Percentiles rank a stretch among this genome's conserved stretches.
Evolutionary conservation across 53 echinoderm and acorn worm species (phyloP).

Genomic region (Temnopleurus reevesii): DNA sequence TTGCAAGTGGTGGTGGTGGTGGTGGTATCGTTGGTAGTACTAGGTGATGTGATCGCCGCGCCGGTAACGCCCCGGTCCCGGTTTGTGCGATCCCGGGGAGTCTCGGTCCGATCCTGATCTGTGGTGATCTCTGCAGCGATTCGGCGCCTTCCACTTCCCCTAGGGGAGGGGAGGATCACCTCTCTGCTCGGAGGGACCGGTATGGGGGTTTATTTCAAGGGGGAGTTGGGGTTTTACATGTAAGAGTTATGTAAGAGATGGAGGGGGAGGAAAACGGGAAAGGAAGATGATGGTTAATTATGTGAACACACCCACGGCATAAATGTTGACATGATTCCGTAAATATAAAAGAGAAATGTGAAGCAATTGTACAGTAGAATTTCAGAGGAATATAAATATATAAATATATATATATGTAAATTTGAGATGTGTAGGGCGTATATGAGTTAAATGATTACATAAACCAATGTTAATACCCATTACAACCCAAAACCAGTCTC

Average conservation of each 20-base stretch:
- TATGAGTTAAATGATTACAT: not conserved
- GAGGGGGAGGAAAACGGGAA: slow-evolving; percentile 1
- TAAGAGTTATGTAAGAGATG: slow-evolving; percentile 36
- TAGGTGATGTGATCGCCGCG: slow-evolving; percentile 1
- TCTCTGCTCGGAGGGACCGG: slow-evolving; percentile 20
- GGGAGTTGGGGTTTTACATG: not conserved
- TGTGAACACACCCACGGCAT: slow-evolving; percentile 49
- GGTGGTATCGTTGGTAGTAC: slow-evolving; percentile 39
- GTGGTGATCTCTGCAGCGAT: slow-evolving; percentile 52
- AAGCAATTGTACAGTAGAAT: slow-evolving; percentile 9
- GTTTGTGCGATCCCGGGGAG: slow-evolving; percentile 34
- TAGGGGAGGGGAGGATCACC: slow-evolving; percentile 55
- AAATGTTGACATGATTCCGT: not conserved
- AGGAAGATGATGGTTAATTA: slow-evolving; percentile 51
- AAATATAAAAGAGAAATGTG: slow-evolving; percentile 45
- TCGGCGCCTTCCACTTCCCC: slow-evolving; percentile 52
- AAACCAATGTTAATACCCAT: slow-evolving; percentile 3
- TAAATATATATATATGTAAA: not conserved
- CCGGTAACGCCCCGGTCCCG: slow-evolving; percentile 22
- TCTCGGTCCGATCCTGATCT: slow-evolving; percentile 48
- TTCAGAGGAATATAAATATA: not conserved
- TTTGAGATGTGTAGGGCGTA: not conserved
- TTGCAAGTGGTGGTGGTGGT: slow-evolving; percentile 53
- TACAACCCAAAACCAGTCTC: not conserved
- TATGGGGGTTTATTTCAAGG: not conserved